Conservation (phyloP, 2,113 vertebrate genomes). For the Salminus brasiliensis region DNA sequence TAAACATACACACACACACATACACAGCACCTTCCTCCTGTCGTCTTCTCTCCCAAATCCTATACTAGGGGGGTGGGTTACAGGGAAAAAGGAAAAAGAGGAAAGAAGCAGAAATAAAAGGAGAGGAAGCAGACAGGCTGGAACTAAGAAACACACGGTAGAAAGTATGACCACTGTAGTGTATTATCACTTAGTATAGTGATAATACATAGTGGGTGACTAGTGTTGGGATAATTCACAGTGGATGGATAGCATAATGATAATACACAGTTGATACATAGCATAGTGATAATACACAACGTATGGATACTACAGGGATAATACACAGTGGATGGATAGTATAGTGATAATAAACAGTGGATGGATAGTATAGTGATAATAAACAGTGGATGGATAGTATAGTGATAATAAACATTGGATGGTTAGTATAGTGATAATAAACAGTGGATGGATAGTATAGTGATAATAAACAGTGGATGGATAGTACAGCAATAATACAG, state of each 20-base stretch:
- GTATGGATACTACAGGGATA: not conserved
- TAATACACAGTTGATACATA: not conserved
- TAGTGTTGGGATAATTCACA: not conserved
- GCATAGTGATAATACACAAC: not conserved
- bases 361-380: no score
- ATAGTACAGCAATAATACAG: no score
- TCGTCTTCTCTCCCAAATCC: not conserved
- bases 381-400: no score
- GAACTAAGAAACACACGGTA: no score
- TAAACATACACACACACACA: not conserved
- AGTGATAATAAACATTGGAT: no score
- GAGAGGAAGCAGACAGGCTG: not conserved
- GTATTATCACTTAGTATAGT: no score
- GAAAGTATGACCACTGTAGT: no score
- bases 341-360: not conserved
- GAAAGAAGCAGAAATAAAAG: not conserved
- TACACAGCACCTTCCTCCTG: slow-evolving; percentile 15
- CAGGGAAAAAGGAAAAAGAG: not conserved
- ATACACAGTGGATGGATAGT: not conserved
- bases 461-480: no score
- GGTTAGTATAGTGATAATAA: no score
- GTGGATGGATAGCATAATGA: not conserved
- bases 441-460: no score
- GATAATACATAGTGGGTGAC: no score
- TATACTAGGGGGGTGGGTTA: not conserved